A percentile compares a stretch with the other conserved stretches of the same genome.
These are phyloP conservation scores for Scaptomyza pallida DNA, from an alignment of 1,140 invertebrate genomes.

Conservation along the genomic window DNA sequence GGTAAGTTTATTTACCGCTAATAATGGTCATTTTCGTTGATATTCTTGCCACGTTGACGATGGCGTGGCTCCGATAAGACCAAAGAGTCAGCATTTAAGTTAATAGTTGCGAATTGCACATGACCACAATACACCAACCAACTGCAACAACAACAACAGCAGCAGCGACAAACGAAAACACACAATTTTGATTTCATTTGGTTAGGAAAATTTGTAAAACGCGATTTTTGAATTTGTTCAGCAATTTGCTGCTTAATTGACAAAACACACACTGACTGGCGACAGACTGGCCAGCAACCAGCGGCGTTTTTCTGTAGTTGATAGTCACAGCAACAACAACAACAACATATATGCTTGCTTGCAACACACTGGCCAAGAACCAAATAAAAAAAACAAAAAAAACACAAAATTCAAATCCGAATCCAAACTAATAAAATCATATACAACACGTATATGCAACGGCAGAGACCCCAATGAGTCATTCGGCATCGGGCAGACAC, in stretches of 20 bases:
- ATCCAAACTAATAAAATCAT: slow-evolving; percentile 80
- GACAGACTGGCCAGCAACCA: slow-evolving; percentile 63
- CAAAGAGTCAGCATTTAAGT: slow-evolving; percentile 16
- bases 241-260: slow-evolving; percentile 81
- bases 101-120: slow-evolving; percentile 7
- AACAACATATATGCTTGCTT: slow-evolving; percentile 23
- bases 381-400: too few relatives aligned
- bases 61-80: slow-evolving; percentile 70
- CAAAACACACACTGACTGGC: slow-evolving; percentile 67
- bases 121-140: slow-evolving; percentile 13
- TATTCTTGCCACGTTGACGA: slow-evolving; percentile 55
- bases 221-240: slow-evolving; percentile 79
- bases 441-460: slow-evolving; percentile 56
- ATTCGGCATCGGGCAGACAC: slow-evolving; percentile 28
- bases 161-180: neutral
- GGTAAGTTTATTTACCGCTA: slow-evolving; percentile 79
- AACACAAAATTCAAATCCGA: slow-evolving; percentile 45
- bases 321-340: slow-evolving; percentile 6
- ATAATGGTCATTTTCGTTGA: slow-evolving; percentile 80
- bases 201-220: slow-evolving; percentile 65
- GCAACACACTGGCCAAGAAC: slow-evolving; percentile 26
- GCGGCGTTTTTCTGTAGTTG: slow-evolving; percentile 62
- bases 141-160: neutral
- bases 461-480: slow-evolving; percentile 75
- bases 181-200: slow-evolving; percentile 60